phyloP scores from a whole-genome alignment of 2,113 vertebrate genomes.

The Aptenodytes patagonicus region DNA sequence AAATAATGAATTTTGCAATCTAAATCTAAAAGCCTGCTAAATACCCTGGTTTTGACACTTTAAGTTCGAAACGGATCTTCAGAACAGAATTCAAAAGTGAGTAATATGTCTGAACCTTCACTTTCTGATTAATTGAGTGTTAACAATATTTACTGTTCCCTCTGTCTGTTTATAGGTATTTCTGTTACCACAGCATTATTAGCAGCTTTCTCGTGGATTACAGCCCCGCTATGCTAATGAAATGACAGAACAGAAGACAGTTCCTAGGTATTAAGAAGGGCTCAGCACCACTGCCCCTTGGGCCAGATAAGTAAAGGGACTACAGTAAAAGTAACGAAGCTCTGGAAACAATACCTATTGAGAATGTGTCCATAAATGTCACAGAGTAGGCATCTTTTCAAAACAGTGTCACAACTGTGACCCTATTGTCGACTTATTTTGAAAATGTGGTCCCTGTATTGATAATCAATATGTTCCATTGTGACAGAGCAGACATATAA shows the following conservation, averaged over 20 bases:
- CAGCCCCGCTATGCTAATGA: background rate
- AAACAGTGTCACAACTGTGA: background rate
- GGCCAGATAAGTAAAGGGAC: background rate
- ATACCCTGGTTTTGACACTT: background rate
- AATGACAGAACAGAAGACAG: background rate
- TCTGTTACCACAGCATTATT: background rate
- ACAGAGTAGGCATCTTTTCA: background rate
- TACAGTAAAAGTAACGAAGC: background rate
- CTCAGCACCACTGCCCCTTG: background rate
- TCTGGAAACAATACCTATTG: background rate
- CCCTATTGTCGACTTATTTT: background rate
- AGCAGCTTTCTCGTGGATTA: background rate
- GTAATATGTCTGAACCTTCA: background rate
- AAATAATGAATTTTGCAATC: background rate
- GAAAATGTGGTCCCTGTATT: background rate
- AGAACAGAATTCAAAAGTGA: background rate
- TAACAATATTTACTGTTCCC: background rate
- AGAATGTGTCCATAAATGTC: background rate
- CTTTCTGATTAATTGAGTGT: background rate
- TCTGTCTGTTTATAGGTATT: background rate
- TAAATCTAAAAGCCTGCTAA: background rate
- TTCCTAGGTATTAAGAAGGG: background rate
- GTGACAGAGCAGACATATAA: slow-evolving; percentile 2
- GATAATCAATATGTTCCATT: slow-evolving; percentile 31
- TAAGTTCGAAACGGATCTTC: background rate